Evolutionary conservation across 2,797 vertebrate species (phyloP).

Genomic region (Loriculus beryllinus): DNA sequence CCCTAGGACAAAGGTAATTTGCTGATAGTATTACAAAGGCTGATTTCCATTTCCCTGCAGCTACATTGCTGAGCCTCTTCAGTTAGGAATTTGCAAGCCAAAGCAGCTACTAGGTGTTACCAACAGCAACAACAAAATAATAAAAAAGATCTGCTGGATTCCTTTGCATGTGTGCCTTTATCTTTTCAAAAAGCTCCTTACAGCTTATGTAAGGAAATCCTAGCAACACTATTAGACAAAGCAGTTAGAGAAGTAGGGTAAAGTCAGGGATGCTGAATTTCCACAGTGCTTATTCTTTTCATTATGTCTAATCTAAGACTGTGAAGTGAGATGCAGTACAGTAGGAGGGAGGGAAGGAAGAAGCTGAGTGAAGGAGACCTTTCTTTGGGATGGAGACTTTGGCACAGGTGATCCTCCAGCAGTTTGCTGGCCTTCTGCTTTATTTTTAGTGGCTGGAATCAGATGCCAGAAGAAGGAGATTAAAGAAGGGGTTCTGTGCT

Average conservation of each 20-base stretch:
- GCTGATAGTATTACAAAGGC: background rate
- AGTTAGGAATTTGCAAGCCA: background rate
- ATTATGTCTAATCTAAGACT: background rate
- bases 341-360: background rate
- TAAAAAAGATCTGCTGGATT: background rate
- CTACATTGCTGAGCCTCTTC: background rate
- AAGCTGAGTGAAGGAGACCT: background rate
- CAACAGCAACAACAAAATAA: background rate
- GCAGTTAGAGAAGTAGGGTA: background rate
- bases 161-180: background rate
- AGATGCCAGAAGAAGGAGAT: background rate
- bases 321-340: background rate
- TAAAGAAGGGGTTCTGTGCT: background rate
- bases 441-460: background rate
- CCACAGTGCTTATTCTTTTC: background rate
- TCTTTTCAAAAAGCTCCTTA: background rate
- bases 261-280: background rate
- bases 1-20: background rate
- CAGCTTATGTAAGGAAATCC: background rate
- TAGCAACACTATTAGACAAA: background rate
- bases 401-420: background rate
- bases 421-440: background rate
- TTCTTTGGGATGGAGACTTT: background rate
- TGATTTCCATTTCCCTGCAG: background rate
- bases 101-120: background rate